Evolutionary conservation across 2,797 vertebrate species (phyloP).

Genomic region (Onychomys leucogaster): DNA sequence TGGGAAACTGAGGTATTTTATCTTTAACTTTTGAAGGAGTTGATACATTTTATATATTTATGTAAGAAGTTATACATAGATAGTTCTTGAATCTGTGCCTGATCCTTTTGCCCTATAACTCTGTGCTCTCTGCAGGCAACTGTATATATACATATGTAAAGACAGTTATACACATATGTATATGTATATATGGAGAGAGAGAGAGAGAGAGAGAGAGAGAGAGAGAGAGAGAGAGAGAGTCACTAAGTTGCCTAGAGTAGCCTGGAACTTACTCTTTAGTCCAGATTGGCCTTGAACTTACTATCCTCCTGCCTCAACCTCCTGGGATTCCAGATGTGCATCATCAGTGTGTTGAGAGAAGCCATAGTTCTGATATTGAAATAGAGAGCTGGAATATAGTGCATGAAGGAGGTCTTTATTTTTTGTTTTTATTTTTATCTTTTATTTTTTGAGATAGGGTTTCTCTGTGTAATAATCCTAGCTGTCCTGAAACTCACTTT

Average conservation of each 20-base stretch:
- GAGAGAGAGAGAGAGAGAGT: not conserved
- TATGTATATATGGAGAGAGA: not conserved
- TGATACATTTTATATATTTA: not conserved
- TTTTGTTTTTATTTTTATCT: too few species aligned
- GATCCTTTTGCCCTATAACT: not conserved
- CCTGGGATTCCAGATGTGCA: not conserved
- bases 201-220: not conserved
- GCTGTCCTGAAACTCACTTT: too few species aligned
- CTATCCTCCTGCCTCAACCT: not conserved
- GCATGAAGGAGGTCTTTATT: too few species aligned
- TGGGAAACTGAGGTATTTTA: not conserved
- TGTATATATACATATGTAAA: not conserved
- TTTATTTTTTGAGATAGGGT: too few species aligned
- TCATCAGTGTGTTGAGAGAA: not conserved
- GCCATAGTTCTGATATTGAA: not conserved
- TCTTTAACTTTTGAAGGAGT: conserved; percentile 23
- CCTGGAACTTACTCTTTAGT: not conserved
- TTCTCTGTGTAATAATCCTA: too few species aligned
- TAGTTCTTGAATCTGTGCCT: not conserved
- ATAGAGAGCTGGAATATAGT: not conserved
- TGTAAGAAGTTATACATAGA: not conserved
- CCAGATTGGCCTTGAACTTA: not conserved
- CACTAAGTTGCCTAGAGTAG: not conserved
- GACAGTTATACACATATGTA: too few species aligned
- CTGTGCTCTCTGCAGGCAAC: not conserved